A percentile compares a stretch with the other conserved stretches of the same genome.
Evolutionary conservation across 1,140 invertebrate genomes (phyloP).

Genomic region (Megalonaias nervosa): DNA sequence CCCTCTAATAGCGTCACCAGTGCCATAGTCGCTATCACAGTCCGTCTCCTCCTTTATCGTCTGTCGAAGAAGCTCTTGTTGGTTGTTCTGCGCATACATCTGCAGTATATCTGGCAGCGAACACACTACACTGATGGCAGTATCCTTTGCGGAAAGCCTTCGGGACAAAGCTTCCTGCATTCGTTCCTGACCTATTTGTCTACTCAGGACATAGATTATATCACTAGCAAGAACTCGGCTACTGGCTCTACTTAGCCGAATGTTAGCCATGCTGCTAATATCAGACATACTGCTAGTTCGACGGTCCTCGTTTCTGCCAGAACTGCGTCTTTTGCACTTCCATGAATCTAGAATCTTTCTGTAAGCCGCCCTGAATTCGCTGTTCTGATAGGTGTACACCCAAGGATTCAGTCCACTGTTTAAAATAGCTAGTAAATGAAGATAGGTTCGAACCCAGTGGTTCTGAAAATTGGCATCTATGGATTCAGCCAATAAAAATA

Average conservation of each 20-base stretch:
- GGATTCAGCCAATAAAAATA: constrained; percentile 74
- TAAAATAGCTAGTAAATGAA: constrained; percentile 75
- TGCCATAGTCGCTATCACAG: too few relatives aligned
- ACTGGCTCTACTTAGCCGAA: constrained; percentile 17
- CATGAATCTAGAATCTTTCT: constrained; percentile 69
- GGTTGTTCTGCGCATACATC: constrained; percentile 3
- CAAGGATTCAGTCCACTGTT: constrained; percentile 79
- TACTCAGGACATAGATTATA: constrained; percentile 10
- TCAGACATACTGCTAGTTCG: constrained; percentile 21
- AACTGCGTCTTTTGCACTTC: not conserved
- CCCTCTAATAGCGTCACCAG: too few relatives aligned
- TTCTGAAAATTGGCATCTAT: constrained; percentile 73
- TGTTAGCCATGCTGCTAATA: constrained; percentile 2
- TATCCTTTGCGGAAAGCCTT: constrained; percentile 1
- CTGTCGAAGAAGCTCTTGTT: too few relatives aligned
- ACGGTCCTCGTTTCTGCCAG: not conserved
- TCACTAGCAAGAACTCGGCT: constrained; percentile 29
- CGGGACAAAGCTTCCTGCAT: constrained; percentile 16
- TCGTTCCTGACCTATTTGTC: constrained; percentile 11
- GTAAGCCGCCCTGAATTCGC: constrained; percentile 78
- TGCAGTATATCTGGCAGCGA: constrained; percentile 24
- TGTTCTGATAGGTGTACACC: constrained; percentile 80
- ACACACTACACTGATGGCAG: not conserved
- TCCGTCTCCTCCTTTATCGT: too few relatives aligned
- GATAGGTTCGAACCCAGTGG: constrained; percentile 74